These are phyloP conservation scores for Cynopterus sphinx DNA, from an alignment of 2,797 vertebrate genomes.

Conservation along the genomic window DNA sequence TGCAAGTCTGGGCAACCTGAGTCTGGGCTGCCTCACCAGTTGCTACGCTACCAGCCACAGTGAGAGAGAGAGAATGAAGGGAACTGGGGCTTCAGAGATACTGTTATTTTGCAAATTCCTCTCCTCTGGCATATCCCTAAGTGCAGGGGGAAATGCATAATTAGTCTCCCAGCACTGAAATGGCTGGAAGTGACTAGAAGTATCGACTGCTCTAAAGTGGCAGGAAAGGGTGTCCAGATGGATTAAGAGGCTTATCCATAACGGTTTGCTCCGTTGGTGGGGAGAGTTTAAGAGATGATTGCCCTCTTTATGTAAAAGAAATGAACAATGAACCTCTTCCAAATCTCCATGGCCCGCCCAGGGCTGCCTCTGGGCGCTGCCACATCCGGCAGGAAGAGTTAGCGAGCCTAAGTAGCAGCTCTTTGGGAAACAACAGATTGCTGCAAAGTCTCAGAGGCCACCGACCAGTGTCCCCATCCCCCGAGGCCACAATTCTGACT, in stretches of 20 bases:
- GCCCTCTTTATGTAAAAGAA: slow-evolving; percentile 69
- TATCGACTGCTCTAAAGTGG: slow-evolving; percentile 69
- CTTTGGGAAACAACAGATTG: background rate
- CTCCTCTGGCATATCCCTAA: slow-evolving; percentile 67
- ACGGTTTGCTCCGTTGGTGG: slow-evolving; percentile 67
- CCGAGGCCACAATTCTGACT: background rate
- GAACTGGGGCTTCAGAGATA: slow-evolving; percentile 72
- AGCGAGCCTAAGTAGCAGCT: background rate
- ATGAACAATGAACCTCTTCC: slow-evolving; percentile 56
- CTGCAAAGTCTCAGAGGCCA: background rate
- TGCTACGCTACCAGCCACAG: slow-evolving; percentile 78
- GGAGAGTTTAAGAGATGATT: slow-evolving; percentile 74
- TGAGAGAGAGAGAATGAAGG: slow-evolving; percentile 65
- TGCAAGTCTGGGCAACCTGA: slow-evolving; percentile 70
- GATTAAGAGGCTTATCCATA: slow-evolving; percentile 80
- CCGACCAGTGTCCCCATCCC: background rate
- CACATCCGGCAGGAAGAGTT: background rate
- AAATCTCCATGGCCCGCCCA: background rate
- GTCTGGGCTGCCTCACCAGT: slow-evolving; percentile 80
- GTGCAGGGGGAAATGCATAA: slow-evolving; percentile 55
- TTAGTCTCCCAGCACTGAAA: slow-evolving; percentile 79
- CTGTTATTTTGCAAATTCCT: slow-evolving; percentile 77
- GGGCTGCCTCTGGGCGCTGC: background rate
- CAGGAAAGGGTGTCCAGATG: slow-evolving; percentile 70
- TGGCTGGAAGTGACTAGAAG: slow-evolving; percentile 74